Evolutionary conservation across 2,113 vertebrate genomes (phyloP).

Genomic region (Leucopsar rothschildi): DNA sequence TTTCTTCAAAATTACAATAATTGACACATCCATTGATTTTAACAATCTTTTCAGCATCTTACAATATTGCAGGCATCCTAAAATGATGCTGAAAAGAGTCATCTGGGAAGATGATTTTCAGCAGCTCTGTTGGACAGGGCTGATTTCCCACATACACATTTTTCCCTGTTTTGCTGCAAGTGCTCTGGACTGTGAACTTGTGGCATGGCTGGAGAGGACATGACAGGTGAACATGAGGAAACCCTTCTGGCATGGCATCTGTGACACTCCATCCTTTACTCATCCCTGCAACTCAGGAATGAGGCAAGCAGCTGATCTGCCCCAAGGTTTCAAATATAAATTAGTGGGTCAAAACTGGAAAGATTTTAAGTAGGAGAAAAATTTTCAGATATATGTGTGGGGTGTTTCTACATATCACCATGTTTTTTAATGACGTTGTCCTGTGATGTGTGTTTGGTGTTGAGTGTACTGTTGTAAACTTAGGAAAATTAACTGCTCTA

Average conservation of each 20-base stretch:
- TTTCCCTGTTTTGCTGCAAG: neutral
- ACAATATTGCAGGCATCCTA: neutral
- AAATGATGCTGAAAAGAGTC: neutral
- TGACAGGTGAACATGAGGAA: neutral
- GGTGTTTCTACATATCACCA: neutral
- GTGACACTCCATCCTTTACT: neutral
- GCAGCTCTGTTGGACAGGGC: neutral
- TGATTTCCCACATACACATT: fast-evolving
- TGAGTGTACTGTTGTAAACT: neutral
- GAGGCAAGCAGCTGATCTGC: neutral
- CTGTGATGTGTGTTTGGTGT: neutral
- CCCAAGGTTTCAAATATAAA: neutral
- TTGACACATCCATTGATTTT: neutral
- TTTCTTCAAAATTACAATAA: neutral
- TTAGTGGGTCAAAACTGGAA: neutral
- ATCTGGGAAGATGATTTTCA: neutral
- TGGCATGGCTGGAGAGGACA: neutral
- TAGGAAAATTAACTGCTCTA: neutral
- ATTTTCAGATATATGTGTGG: neutral
- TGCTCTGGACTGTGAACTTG: neutral
- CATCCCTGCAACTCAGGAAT: neutral
- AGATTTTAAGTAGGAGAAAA: neutral
- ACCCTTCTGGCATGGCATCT: neutral
- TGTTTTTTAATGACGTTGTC: neutral
- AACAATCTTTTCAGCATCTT: neutral